Base-by-base conservation (phyloP, 2,113 vertebrate genomes). In the Dolichallabes microphthalmus region DNA sequence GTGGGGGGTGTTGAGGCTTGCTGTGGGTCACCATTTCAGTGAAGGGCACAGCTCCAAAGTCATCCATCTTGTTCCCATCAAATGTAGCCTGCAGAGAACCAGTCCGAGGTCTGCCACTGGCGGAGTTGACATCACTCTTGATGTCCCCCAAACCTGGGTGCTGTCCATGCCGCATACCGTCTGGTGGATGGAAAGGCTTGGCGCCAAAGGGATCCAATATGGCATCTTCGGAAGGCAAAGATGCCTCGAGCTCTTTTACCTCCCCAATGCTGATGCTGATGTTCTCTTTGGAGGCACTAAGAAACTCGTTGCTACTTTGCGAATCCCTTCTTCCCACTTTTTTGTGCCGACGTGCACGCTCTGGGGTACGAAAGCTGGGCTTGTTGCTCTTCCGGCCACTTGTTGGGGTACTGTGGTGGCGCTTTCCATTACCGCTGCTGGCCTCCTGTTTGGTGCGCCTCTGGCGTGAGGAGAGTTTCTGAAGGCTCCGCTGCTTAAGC, bases 291-390 rank as follows among this genome's bases (percentile, higher is more conserved):
- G 98, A 98, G 93, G 97, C 94, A 22, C 95, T 96, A 15, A 97
- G 93, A 89, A 98, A 96, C 91, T 99, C 98, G 0, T 96, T 99
- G 95, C 98, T 98, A 90, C 98, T 98, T 88, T 99, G 98, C 0
- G 98, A 99, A 93, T 99, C 98, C 83, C 97, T 94, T 61, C 97
- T 95, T 2, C 97, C 96, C 0, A 95, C 96, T 73, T 95, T 97
- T 80, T 95, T 97, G 93, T 97, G 97, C 63, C 98, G 89, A 25
- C 97, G 96, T 22, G 94, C 94, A 2, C 96, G 91, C 91, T 99
- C 98, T 0, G 98, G 98, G 0, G 98, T 99, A 86, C 98, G 97
- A 90, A 95, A 98, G 39, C 85, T 94, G 0, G 97, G 94, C 71
- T 99, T 99, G 89, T 90, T 85, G 0, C 89, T 84, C 92, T 98